Conservation (phyloP, 64 coral and sea anemone genomes). For the Dendrophyllia cribrosa region DNA sequence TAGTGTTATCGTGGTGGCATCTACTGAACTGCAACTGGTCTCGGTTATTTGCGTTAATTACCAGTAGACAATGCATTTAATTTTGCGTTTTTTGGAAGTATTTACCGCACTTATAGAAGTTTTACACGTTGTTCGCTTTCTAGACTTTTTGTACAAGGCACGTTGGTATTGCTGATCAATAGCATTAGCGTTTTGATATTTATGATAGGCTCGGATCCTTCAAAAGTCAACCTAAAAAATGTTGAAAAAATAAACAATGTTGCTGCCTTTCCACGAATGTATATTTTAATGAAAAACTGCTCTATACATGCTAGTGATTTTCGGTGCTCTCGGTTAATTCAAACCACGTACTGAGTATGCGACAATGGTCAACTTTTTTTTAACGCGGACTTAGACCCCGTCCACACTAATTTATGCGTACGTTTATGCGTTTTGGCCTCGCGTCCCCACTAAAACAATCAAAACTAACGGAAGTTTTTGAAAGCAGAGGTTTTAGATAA, state of each 20-base stretch:
- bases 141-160: too few species aligned
- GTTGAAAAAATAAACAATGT: background rate
- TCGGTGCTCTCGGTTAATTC: too few species aligned
- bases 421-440: too few species aligned
- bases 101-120: background rate
- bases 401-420: background rate
- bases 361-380: background rate
- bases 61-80: background rate
- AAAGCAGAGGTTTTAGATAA: too few species aligned
- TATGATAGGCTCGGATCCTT: too few species aligned
- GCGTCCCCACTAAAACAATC: too few species aligned
- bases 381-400: background rate
- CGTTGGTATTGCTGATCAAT: too few species aligned
- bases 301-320: too few species aligned
- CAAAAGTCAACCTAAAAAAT: background rate
- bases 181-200: too few species aligned
- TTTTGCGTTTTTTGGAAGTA: background rate
- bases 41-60: background rate
- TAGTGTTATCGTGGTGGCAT: background rate
- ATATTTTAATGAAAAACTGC: background rate
- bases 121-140: too few species aligned
- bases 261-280: background rate
- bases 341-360: background rate
- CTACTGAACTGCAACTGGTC: too few species aligned
- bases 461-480: too few species aligned